phyloP scores from a whole-genome alignment of 2,113 vertebrate species.

The Trematocara unimaculatum region DNA sequence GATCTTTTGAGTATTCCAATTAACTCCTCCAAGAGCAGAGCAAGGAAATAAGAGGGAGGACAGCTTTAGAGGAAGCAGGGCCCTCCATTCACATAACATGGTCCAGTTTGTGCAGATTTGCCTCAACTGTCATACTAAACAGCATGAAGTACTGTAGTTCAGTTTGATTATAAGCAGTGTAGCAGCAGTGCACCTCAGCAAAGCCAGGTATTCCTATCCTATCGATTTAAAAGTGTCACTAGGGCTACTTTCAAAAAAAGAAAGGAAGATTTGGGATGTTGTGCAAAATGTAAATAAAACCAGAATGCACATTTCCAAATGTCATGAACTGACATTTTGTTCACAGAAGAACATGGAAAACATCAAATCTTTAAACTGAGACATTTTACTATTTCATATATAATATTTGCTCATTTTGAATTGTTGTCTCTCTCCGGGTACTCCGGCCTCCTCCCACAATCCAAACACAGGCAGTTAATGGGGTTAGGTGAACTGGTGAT shows the following conservation, averaged over 20 bases:
- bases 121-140: neutral
- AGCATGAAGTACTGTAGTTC: neutral
- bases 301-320: neutral
- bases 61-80: neutral
- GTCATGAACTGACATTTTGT: neutral
- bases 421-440: neutral
- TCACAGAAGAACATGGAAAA: neutral
- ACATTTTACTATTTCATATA: neutral
- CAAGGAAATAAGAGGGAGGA: slow-evolving; percentile 1
- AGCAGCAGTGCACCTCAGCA: neutral
- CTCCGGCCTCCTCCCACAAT: neutral
- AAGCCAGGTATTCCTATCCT: neutral
- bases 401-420: neutral
- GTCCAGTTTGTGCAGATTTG: neutral
- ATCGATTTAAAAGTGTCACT: neutral
- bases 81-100: neutral
- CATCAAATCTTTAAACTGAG: neutral
- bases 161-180: neutral
- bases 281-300: neutral
- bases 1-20: slow-evolving; percentile 49
- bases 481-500: neutral
- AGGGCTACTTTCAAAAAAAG: neutral
- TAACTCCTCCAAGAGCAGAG: slow-evolving; percentile 33
- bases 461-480: neutral
- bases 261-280: neutral